phyloP scores from a whole-genome alignment of 2,888 invertebrate genomes.

The Melanargia galathea region DNA sequence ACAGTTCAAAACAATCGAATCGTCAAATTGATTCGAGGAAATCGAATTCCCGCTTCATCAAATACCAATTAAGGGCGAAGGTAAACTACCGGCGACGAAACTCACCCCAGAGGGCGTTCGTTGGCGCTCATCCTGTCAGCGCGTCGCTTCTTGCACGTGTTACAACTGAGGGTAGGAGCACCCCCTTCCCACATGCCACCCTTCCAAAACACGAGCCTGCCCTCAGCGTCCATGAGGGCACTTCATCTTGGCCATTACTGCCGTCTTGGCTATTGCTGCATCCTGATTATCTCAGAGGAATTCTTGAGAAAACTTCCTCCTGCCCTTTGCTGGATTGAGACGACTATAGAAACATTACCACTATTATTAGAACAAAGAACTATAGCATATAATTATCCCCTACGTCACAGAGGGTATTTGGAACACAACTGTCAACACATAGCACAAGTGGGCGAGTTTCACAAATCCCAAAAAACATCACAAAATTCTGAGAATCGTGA shows the following conservation, averaged over 20 bases:
- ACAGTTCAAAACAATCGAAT: constrained; percentile 10
- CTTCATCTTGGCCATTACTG: constrained; percentile 47
- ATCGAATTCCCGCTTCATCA: constrained; percentile 20
- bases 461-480: constrained; percentile 36
- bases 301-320: not conserved
- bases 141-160: constrained; percentile 74
- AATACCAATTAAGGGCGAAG: constrained; percentile 21
- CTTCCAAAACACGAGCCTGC: constrained; percentile 75
- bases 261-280: constrained; percentile 7
- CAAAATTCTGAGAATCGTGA: constrained; percentile 45
- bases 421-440: constrained; percentile 4
- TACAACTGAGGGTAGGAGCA: constrained; percentile 71
- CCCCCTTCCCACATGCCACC: constrained; percentile 73
- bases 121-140: constrained; percentile 73
- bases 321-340: not conserved
- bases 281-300: not conserved
- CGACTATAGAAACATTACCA: not conserved
- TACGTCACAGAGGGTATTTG: not conserved
- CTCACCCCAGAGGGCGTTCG: constrained; percentile 71
- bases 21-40: not conserved
- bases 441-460: not conserved
- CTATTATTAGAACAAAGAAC: not conserved
- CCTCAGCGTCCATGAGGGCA: constrained; percentile 72
- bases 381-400: not conserved
- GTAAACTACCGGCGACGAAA: constrained; percentile 28